Base-by-base conservation (phyloP, 1,140 invertebrate species). In the Magallana angulata region DNA sequence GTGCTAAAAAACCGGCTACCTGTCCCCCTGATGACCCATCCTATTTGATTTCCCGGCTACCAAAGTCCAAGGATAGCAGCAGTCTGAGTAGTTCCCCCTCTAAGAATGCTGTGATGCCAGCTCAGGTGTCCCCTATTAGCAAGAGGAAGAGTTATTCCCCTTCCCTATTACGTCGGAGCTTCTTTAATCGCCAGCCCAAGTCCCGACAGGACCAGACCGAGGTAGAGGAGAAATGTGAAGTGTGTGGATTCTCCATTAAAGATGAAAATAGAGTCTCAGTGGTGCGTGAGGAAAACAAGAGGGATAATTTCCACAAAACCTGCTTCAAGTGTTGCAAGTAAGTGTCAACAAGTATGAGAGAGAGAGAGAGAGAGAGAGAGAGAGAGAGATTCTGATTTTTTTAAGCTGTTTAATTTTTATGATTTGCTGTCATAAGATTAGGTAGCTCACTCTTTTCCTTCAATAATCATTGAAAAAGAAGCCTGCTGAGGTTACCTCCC, bases 91-190 rank as follows among this genome's bases (percentile, higher is more conserved):
- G 87, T 58, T 87, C 82, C 24, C 86, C 86, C 81, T 64, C 56
- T 8, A 76, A 56, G 80, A 85, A 58, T 85, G 60, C 58, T 30
- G 71, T 62, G 12, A 59, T 84, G 24, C 81, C 81, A 57, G 24
- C 57, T 7, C 57, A 84, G 30, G 16, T 59, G 30, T 88, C 87
- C 36, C 87, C 87, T 9, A 58, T 68, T 18, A 56, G 57, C 6
- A 64, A 76, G 18, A 88, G 87, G 36, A 88, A 88, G 58, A 88
- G 87, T 56, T 88, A 82, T 18, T 88, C 87, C 12, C 87, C 87
- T n/a, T 91, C 71, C 62, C 16, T 89, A 8, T 86, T 85, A 14
- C 48, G 68, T 14, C 48, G 84, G 14, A 76, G 80, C 24, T 85
- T 87, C 59, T 86, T 88, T 48, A 85, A 76, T 56, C 58, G 86